Base-by-base conservation (phyloP, 2,797 vertebrate genomes). In the Malacoctenus gilli region DNA sequence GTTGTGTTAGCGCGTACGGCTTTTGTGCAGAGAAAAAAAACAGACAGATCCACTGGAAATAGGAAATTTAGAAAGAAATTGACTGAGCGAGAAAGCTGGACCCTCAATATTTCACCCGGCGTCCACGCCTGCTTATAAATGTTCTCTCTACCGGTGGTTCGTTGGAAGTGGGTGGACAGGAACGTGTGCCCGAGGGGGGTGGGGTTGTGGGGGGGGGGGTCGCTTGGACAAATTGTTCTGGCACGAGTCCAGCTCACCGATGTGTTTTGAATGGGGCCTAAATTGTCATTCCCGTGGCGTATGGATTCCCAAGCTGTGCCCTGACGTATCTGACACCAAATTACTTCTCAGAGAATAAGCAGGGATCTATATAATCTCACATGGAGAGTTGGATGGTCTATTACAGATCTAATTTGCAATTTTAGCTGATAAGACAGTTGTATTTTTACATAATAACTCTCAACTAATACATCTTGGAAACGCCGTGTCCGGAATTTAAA, bases 371-470 rank as follows among this genome's bases (percentile, higher is more conserved):
- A 1, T 28, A 28, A 0, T 34, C 3, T 31, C 21, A 25, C 10
- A 23, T 46, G 22, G 3, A 36, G 5, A 34, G 16, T 8, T 8
- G 15, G 25, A 59, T 4, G 5, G 14, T 62, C 39, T 28, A 1
- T 19, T 57, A 10, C 36, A 25, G 8, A 11, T 54, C 18, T 44
- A 14, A 55, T 61, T 62, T 25, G 18, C 12, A 36, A 5, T 13
- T 36, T 38, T 14, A 15, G 0, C 31, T 38, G 32, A 52, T 46
- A 50, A 30, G 4, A 42, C 25, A 18, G 25, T n/a, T 57, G 19
- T 11, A 37, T 31, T 4, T 37, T 44, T 5, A 34, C 11, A 48
- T 11, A 18, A 9, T 18, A 12, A 4, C 30, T 18, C 8, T 18
- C 1, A 8, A 14, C n/a, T 21, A 13, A 34, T 25, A 41, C 21